Evolutionary conservation across 2,888 invertebrate genomes (phyloP).

Genomic region (Tachystola acroxantha): DNA sequence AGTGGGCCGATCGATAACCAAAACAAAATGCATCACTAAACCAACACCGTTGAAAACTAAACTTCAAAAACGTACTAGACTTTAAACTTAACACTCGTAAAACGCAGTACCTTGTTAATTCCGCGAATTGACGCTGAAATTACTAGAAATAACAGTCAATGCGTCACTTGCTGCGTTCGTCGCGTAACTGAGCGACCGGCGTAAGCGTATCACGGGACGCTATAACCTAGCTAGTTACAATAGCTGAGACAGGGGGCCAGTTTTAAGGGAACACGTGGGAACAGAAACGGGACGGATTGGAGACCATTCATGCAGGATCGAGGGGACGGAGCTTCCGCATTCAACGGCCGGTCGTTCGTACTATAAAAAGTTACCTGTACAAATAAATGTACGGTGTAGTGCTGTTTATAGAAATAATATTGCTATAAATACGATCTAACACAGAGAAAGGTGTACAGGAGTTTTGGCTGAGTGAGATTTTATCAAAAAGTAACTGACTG

Average conservation of each 20-base stretch:
- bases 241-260: constrained; percentile 51
- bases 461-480: too few relatives aligned
- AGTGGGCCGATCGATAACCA: constrained; percentile 57
- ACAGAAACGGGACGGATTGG: constrained; percentile 47
- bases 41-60: too few relatives aligned
- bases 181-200: constrained; percentile 57
- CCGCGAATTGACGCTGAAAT: constrained; percentile 3
- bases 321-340: constrained; percentile 60
- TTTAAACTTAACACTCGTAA: not conserved
- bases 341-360: constrained; percentile 28
- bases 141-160: constrained; percentile 23
- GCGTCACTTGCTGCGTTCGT: constrained; percentile 55
- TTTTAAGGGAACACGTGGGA: constrained; percentile 37
- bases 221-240: constrained; percentile 67
- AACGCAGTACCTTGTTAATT: too few relatives aligned
- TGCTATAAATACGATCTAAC: too few relatives aligned
- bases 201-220: constrained; percentile 48
- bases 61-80: too few relatives aligned
- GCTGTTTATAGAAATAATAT: not conserved
- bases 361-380: constrained; percentile 21
- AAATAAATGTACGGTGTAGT: constrained; percentile 1
- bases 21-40: constrained; percentile 33
- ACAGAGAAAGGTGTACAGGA: too few relatives aligned
- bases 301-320: constrained; percentile 51
- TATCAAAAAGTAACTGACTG: too few relatives aligned